Conservation (phyloP, 2,797 vertebrate species). For the Brachyalestes nurse region DNA sequence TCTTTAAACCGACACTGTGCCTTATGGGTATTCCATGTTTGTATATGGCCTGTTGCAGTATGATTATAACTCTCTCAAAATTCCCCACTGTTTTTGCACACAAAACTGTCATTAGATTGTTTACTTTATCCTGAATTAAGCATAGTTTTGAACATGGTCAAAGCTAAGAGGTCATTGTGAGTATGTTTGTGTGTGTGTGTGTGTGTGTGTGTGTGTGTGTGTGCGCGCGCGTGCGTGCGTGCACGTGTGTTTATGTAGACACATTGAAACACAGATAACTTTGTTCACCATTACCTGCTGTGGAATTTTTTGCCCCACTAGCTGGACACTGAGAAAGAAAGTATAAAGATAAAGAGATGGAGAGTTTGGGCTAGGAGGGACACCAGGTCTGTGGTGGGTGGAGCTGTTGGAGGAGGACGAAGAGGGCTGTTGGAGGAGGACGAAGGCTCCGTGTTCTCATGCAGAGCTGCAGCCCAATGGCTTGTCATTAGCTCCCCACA, state of each 20-base stretch:
- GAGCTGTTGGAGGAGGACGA: conserved; percentile 32
- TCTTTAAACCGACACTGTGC: not conserved
- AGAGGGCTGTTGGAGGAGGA: no score
- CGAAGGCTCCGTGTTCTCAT: conserved; percentile 41
- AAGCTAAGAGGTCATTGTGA: not conserved
- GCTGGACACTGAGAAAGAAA: conserved; percentile 28
- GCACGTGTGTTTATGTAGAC: not conserved
- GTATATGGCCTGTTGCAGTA: not conserved
- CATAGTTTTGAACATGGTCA: not conserved
- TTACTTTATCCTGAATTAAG: not conserved
- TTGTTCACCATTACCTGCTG: conserved; percentile 55
- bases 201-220: no score
- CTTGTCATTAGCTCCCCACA: conserved; percentile 56
- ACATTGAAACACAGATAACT: not conserved
- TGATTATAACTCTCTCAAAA: no score
- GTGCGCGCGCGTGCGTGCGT: no score
- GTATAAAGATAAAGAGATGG: not conserved
- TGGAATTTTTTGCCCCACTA: conserved; percentile 59
- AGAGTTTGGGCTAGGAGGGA: conserved; percentile 25
- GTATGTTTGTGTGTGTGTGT: no score
- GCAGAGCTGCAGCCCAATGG: conserved; percentile 29
- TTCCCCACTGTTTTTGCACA: no score
- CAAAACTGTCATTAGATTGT: no score
- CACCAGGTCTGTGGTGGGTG: conserved; percentile 25
- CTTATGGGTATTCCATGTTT: not conserved